A percentile compares a stretch with the other conserved stretches of the same genome.
phyloP scores from a whole-genome alignment of 2,113 vertebrate species.

The Gadus chalcogrammus region DNA sequence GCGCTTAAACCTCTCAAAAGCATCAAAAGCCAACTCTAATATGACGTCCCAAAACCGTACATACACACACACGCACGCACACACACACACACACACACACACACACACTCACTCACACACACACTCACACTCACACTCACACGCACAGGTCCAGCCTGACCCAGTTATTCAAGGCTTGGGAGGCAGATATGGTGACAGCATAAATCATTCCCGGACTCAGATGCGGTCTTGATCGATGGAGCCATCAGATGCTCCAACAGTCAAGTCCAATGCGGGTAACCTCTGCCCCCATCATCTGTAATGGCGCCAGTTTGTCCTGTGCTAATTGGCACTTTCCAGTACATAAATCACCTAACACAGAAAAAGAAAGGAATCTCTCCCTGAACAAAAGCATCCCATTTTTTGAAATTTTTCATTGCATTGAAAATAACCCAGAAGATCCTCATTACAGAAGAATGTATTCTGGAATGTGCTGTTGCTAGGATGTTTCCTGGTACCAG shows the following conservation, averaged over 20 bases:
- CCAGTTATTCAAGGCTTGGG: constrained; percentile 64
- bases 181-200: constrained; percentile 56
- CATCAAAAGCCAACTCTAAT: constrained; percentile 34
- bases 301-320: constrained; percentile 62
- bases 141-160: constrained; percentile 56
- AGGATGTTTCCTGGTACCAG: neutral
- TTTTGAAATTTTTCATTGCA: constrained; percentile 50
- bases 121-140: constrained; percentile 12
- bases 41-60: constrained; percentile 24
- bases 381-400: constrained; percentile 25
- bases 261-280: constrained; percentile 58
- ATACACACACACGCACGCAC: constrained; percentile 37
- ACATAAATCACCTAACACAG: constrained; percentile 64
- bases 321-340: constrained; percentile 71
- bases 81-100: too few relatives aligned
- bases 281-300: constrained; percentile 58
- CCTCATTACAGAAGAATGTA: constrained; percentile 50
- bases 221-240: constrained; percentile 70
- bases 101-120: constrained; percentile 6
- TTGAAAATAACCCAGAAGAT: constrained; percentile 50
- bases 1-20: constrained; percentile 39
- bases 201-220: constrained; percentile 64
- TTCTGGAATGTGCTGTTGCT: too few relatives aligned
- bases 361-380: constrained; percentile 51
- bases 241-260: constrained; percentile 59